phyloP scores from a whole-genome alignment of 2,113 vertebrate species.

The Otus sunia region DNA sequence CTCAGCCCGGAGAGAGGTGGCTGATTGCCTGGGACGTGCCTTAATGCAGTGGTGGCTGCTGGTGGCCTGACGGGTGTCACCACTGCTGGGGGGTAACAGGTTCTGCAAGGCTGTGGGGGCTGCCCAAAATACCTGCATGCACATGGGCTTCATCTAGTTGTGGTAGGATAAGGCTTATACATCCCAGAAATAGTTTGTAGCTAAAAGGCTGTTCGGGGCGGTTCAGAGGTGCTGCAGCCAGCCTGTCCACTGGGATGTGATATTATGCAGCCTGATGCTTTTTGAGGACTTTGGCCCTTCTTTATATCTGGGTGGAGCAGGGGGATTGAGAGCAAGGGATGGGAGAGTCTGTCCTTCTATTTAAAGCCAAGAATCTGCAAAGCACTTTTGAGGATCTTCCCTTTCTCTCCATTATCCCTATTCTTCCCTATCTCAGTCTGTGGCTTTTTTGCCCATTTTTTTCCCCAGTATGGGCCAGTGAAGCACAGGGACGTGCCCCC shows the following conservation, averaged over 20 bases:
- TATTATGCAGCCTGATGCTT: background rate
- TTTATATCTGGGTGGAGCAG: background rate
- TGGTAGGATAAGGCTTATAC: accelerated
- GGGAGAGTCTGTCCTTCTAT: background rate
- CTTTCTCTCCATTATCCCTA: accelerated
- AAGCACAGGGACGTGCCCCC: accelerated
- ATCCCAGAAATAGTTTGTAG: background rate
- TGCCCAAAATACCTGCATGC: background rate
- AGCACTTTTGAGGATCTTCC: background rate
- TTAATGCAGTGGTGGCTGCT: background rate
- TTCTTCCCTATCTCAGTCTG: background rate
- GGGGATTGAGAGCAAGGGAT: no score
- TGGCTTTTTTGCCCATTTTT: background rate
- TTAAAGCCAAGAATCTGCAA: no score
- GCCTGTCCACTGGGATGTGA: accelerated
- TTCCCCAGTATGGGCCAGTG: background rate
- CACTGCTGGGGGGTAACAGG: accelerated
- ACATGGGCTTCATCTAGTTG: accelerated
- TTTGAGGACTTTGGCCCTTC: background rate
- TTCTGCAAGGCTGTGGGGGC: background rate
- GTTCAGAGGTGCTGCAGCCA: background rate
- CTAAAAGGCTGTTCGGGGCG: background rate
- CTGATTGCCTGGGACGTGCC: accelerated
- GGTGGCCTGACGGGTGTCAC: background rate
- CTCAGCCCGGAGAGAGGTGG: background rate